Base-by-base conservation (phyloP, 1,140 invertebrate genomes). In the Adoxophyes honmai region DNA sequence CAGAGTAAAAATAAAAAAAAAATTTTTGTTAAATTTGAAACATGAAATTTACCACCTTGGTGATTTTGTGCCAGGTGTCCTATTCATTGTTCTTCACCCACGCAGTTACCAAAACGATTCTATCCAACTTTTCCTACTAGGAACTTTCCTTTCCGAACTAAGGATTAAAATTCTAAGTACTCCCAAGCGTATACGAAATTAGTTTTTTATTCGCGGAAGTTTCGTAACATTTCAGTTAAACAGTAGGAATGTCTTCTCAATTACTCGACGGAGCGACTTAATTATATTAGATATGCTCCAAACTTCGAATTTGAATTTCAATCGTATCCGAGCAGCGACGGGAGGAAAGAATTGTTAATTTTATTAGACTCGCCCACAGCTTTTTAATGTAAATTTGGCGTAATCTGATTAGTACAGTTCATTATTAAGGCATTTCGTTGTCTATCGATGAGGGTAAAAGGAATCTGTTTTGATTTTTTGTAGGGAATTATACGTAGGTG, bases 241-340 rank as follows among this genome's bases (percentile, higher is more conserved):
- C 71, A 66, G 55, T 64, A 57, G 57, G 74, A 66, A 83, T 80
- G 75, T 79, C 81, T 82, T 80, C 84, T 87, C 81, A 79, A 84
- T 87, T 87, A 87, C 80, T 62, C 67, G 85, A 76, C 60, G 68
- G 53, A 71, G 68, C 73, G 70, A 72, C 74, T 82, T 86, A 87
- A 87, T 87, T 87, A 77, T 81, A 86, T 87, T 84, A 85, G 76
- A 79, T 79, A 79, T 79, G 77, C 74, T 72, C 38, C 69, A 80
- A 73, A 75, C 75, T 68, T 73, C 62, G 75, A 66, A 86, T 86
- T 86, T 86, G 81, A 86, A 87, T 86, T 87, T 86, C 82, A 87
- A 87, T 87, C 73, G 73, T 52, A 65, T 64, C 66, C 64, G 74
- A 75, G 69, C 72, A 63, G 73, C 75, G 75, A 70, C 68, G 68